These are phyloP conservation scores for Ochropacha duplaris DNA, from an alignment of 2,888 invertebrate genomes.

Conservation along the genomic window DNA sequence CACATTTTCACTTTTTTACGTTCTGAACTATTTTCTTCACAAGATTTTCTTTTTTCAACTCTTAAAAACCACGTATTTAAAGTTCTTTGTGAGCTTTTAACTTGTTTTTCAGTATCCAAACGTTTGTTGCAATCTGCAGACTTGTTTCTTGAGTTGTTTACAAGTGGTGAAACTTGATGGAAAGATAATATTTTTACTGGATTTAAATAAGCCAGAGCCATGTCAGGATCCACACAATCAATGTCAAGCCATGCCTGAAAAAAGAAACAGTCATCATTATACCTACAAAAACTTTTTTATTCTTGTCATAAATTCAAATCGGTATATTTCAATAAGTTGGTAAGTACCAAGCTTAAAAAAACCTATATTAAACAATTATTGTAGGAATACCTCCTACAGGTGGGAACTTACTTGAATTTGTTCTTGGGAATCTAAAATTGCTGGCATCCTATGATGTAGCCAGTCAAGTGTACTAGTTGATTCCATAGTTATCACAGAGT, in stretches of 20 bases:
- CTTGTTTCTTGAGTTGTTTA: constrained; percentile 89
- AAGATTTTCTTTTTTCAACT: constrained; percentile 56
- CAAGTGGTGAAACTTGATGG: constrained; percentile 87
- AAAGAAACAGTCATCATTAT: neutral
- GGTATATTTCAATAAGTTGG: too few relatives aligned
- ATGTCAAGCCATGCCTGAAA: constrained; percentile 87
- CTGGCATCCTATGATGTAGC: constrained; percentile 92
- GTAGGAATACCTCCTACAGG: too few relatives aligned
- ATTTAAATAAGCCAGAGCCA: constrained; percentile 80
- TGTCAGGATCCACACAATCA: constrained; percentile 74
- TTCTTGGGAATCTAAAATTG: constrained; percentile 87
- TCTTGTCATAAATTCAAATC: too few relatives aligned
- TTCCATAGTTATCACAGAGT: constrained; percentile 90
- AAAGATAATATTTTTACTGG: constrained; percentile 81
- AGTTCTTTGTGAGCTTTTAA: constrained; percentile 65
- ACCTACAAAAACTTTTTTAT: too few relatives aligned
- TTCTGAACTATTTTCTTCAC: constrained; percentile 25
- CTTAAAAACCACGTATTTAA: constrained; percentile 69
- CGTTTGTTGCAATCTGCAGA: constrained; percentile 82
- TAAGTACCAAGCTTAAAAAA: too few relatives aligned
- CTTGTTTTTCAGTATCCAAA: constrained; percentile 42
- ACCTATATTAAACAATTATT: neutral
- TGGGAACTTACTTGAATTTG: constrained; percentile 81
- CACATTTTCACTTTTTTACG: constrained; percentile 41
- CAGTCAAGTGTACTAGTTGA: constrained; percentile 86